These are phyloP conservation scores for Taeniopygia guttata DNA, from an alignment of 2,797 vertebrate species.

Conservation along the genomic window DNA sequence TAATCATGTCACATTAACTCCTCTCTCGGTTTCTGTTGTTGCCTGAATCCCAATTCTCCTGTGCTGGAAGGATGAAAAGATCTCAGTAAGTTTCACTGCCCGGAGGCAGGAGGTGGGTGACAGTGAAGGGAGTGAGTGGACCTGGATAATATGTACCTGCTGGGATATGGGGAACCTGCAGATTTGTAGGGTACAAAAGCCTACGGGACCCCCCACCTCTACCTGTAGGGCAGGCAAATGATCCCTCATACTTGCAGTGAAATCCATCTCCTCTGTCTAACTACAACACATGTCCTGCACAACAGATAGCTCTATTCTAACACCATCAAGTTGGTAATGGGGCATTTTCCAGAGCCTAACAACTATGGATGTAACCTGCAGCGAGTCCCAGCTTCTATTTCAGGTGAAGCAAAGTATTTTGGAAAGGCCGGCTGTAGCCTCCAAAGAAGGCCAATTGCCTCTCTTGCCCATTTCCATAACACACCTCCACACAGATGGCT, in stretches of 20 bases:
- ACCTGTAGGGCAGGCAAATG: neutral
- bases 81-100: neutral
- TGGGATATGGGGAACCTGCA: neutral
- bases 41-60: neutral
- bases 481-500: neutral
- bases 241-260: neutral
- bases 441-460: neutral
- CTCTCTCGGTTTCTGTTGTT: neutral
- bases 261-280: neutral
- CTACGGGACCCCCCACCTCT: neutral
- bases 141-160: neutral
- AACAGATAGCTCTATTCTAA: neutral
- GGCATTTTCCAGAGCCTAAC: neutral
- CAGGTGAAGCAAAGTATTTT: conserved; percentile 29
- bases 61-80: neutral
- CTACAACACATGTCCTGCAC: neutral
- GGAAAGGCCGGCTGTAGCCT: conserved; percentile 6
- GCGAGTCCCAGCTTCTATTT: neutral
- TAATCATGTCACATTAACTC: neutral
- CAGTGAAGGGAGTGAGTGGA: neutral
- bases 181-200: neutral
- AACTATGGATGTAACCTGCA: neutral
- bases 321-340: neutral
- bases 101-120: neutral
- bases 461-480: neutral